Conservation (phyloP, 2,797 vertebrate species). For the Denticeps clupeoides region DNA sequence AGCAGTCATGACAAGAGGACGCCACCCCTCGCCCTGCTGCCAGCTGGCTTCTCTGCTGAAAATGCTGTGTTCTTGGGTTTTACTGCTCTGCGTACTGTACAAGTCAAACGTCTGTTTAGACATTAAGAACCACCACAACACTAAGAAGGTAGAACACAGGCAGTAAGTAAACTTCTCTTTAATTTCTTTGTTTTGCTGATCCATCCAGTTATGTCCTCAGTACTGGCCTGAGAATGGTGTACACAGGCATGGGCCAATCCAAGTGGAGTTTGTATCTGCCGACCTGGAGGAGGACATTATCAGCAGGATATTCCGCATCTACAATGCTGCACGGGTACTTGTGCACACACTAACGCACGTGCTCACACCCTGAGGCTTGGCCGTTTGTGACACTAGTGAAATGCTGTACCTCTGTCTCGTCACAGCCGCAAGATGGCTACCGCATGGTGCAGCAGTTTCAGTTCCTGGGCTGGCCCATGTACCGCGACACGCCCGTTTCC, state of each 20-base stretch:
- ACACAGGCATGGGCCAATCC: conserved; percentile 84
- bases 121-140: no score
- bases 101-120: no score
- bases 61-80: not conserved
- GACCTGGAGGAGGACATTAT: conserved; percentile 96
- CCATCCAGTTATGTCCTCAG: conserved; percentile 81
- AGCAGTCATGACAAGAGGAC: conserved; percentile 13
- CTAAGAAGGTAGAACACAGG: no score
- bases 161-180: conserved; percentile 8
- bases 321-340: conserved; percentile 80
- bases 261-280: conserved; percentile 96
- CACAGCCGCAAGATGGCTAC: conserved; percentile 86
- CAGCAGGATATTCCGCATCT: conserved; percentile 95
- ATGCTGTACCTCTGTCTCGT: conserved; percentile 8
- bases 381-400: conserved; percentile 2
- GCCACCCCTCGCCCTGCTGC: no score
- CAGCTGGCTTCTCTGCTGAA: not conserved
- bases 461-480: conserved; percentile 97
- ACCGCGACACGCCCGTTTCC: conserved; percentile 82
- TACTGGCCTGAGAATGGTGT: conserved; percentile 97
- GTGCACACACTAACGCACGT: not conserved
- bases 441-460: conserved; percentile 98
- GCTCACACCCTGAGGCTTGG: no score
- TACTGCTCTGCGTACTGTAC: not conserved
- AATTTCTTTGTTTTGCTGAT: conserved; percentile 8